Evolutionary conservation across 2,888 invertebrate genomes (phyloP), one percentile per base, ranked within the genome.

Genomic region (Chironomus tentans): DNA sequence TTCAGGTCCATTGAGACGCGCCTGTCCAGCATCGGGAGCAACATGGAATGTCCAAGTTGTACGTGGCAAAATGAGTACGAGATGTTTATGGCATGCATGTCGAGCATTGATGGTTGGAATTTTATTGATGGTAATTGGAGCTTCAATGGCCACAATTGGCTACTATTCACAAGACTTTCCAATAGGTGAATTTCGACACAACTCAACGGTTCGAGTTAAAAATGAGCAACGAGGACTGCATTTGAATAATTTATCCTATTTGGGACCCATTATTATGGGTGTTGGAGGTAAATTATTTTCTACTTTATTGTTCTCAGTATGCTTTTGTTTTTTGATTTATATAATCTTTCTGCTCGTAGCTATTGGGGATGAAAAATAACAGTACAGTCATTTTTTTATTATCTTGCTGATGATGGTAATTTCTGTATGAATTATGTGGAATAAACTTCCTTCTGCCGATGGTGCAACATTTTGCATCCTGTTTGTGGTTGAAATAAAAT

Each of bases 251-350:
- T 87, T 97, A 74, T 94, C 95, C 0, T 98, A 97, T 83, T 93
- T 95, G n/a, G 98, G 98, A 0, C 98, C 98, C 2, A 94, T 97
- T 78, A 92, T 98, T 74, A 98, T 98, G 97, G 98, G 98, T 46
- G 91, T 97, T 77, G 97, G 98, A 84, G 95, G 95, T 70, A 50
- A 62, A 18, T 18, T 73, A 46, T 22, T 48, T 24, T 68, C 28
- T 18, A 22, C 13, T 68, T 68, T 12, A n/a, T 21, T 62, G 12
- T 21, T 15, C 65, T 65, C 24, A 12, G 10, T 24, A 5, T 28
- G 48, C 21, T 28, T 76, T 12, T 46, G n/a, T 10, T 10, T 61
- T 56, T 28, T 50, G 68, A 21, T 65, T 68, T 5, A 76, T n/a
- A 61, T 46, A 38, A 38, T 1, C 2, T 38, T 38, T 38, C 38